Base-by-base conservation (phyloP, 2,113 vertebrate genomes). In the Tympanuchus pallidicinctus region DNA sequence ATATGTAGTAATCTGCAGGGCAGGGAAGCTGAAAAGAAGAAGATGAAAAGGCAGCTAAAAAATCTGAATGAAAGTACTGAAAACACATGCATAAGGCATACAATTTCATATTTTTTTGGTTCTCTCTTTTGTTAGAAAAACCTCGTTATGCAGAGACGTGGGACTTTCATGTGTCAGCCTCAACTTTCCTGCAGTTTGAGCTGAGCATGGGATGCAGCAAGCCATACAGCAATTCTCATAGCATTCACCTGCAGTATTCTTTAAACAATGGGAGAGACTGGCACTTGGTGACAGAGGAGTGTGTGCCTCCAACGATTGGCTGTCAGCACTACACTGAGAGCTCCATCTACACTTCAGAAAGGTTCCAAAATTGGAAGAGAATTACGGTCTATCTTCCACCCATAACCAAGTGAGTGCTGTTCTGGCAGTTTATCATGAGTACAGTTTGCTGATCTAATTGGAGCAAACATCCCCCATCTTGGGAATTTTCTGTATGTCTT, bases 141-240 rank as follows among this genome's bases (percentile, higher is more conserved):
- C 98, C 99, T 50, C 98, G 99, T 52, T 99, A 99, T n/a, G 99
- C 98, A 1, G 99, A 99, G 96, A 99, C 98, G 94, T 99, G 99
- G 99, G 99, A 99, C 89, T 99, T 99, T 50, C 99, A 99, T 3
- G 98, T 99, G 36, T 98, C 99, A 4, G 97, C 98, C 19, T 99
- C 99, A 3, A 99, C 98, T 32, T 99, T 99, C 96, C 93, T 99
- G 86, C 99, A 99, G 96, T 99, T 99, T 95, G 99, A 99, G 94
- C 95, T 99, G 94, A 99, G 98, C 96, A 99, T 99, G 99, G 99
- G 99, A 43, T 99, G 99, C 86, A 99, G 98, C 96, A 99, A 99
- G 86, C 98, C 98, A n/a, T 98, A 98, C 59, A 98, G 98, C 27
- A 93, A 98, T 78, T 97, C 98, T 71, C 98, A 99, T 15, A 96